Percentiles rank a stretch among this genome's conserved stretches.
Conservation (phyloP, 2,113 vertebrate genomes). For the Diphyllodes magnificus region DNA sequence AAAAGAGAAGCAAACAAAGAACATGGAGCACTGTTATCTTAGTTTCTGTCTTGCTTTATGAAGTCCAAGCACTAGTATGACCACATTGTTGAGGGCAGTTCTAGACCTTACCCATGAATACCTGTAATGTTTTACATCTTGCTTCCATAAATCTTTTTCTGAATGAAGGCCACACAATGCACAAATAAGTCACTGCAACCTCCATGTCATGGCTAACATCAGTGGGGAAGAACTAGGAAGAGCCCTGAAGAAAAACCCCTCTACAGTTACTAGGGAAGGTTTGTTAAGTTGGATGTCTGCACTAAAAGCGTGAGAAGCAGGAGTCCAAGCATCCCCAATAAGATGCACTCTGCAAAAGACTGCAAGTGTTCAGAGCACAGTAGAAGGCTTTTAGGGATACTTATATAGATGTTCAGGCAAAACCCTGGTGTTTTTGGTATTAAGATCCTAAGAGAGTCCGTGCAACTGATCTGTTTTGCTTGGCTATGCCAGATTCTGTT, state of each 20-base stretch:
- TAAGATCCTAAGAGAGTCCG: not conserved
- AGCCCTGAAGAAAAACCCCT: not conserved
- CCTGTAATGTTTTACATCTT: not conserved
- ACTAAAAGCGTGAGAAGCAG: not conserved
- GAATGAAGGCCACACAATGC: not conserved
- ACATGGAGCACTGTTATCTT: not conserved
- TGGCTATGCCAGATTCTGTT: not conserved
- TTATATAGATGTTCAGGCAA: not conserved
- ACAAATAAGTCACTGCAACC: not conserved
- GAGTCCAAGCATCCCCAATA: not conserved
- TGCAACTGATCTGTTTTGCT: not conserved
- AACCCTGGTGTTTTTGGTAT: not conserved
- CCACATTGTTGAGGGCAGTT: not conserved
- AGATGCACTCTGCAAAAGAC: not conserved
- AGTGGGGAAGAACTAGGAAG: not conserved
- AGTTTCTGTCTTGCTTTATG: not conserved
- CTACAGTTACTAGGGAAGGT: not conserved
- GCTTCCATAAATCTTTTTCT: not conserved
- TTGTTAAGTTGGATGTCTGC: not conserved
- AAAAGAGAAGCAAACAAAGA: not conserved
- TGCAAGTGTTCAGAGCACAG: not conserved
- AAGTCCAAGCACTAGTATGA: not conserved
- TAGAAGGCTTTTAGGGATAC: not conserved
- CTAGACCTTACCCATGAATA: not conserved
- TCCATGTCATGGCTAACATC: not conserved